Percentiles rank a stretch among this genome's conserved stretches.
These are phyloP conservation scores for Larimichthys polyactis DNA, from an alignment of 2,113 vertebrate species.

Conservation along the genomic window DNA sequence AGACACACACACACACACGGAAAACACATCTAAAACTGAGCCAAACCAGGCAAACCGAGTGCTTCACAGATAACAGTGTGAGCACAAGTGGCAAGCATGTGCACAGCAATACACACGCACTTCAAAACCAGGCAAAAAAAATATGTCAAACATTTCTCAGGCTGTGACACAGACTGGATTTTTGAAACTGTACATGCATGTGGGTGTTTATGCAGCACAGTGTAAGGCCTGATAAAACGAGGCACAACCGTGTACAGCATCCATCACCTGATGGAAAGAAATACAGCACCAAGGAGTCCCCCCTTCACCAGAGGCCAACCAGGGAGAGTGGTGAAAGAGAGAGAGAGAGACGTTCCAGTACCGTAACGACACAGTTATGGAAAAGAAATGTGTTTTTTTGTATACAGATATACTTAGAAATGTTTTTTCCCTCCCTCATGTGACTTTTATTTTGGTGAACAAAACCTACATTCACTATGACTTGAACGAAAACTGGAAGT, in stretches of 20 bases:
- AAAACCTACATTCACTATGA: neutral
- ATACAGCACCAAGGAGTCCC: constrained; percentile 26
- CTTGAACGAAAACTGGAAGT: neutral
- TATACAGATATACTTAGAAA: neutral
- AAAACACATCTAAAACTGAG: neutral
- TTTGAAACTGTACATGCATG: constrained; percentile 27
- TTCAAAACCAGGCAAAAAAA: constrained; percentile 23
- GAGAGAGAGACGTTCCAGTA: neutral
- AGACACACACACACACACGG: constrained; percentile 34
- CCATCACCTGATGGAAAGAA: constrained; percentile 57
- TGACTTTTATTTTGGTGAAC: neutral
- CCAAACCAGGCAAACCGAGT: neutral
- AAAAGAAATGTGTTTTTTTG: neutral
- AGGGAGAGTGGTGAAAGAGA: constrained; percentile 12
- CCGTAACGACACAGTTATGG: neutral
- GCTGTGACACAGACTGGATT: neutral
- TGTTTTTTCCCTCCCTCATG: neutral
- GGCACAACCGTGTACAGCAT: constrained; percentile 14
- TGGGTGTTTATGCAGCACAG: constrained; percentile 18
- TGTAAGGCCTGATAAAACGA: neutral
- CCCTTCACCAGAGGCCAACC: constrained; percentile 42
- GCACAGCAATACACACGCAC: constrained; percentile 48
- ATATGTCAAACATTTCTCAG: constrained; percentile 14
- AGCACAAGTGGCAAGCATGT: constrained; percentile 22
- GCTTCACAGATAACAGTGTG: neutral